Conservation (phyloP, 2,888 invertebrate species). For the Melanchra persicariae region DNA sequence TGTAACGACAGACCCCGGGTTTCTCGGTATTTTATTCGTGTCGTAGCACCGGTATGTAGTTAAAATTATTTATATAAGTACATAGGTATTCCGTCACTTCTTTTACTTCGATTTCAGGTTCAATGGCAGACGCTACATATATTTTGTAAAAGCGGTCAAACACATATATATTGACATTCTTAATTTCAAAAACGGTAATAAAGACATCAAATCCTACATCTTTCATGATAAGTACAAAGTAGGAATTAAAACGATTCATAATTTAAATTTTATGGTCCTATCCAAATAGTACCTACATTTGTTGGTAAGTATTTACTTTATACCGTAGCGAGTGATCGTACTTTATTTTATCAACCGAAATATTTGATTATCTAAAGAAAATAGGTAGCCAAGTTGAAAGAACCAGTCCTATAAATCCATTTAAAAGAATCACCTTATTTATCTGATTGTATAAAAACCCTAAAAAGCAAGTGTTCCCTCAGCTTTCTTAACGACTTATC, state of each 20-base stretch:
- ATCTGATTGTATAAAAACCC: constrained; percentile 1
- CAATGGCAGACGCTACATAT: too few species aligned
- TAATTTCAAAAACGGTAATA: too few species aligned
- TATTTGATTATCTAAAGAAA: background rate
- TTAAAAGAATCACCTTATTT: constrained; percentile 4
- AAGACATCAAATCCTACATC: too few species aligned
- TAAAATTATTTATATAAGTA: background rate
- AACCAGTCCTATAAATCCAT: background rate
- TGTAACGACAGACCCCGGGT: background rate
- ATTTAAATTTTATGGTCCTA: too few species aligned
- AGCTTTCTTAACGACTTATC: constrained; percentile 14
- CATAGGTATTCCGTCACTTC: too few species aligned
- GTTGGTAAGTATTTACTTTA: background rate
- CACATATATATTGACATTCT: too few species aligned
- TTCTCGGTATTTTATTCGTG: background rate
- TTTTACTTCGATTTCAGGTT: too few species aligned
- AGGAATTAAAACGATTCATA: too few species aligned
- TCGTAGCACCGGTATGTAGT: background rate
- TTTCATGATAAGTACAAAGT: too few species aligned
- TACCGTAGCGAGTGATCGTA: background rate
- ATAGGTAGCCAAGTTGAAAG: background rate
- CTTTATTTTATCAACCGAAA: background rate
- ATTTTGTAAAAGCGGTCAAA: too few species aligned
- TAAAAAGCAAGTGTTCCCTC: constrained; percentile 10
- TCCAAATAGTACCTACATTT: too few species aligned